Evolutionary conservation across 1,140 invertebrate genomes (phyloP), one percentile per base, ranked within the genome.

Genomic region (Arion vulgaris): DNA sequence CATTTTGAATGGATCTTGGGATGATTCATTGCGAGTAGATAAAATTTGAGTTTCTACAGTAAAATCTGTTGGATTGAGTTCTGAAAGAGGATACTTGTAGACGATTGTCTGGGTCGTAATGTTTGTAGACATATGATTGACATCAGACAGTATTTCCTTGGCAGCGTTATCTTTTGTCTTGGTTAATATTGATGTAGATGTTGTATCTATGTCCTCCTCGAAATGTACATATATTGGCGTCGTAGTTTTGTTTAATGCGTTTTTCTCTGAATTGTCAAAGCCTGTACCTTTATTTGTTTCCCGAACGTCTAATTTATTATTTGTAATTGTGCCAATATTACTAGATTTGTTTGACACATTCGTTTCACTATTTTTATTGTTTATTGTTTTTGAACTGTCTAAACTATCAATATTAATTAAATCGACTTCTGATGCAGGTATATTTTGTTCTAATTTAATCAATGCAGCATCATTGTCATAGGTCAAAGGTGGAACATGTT

Each of bases 1-100:
- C 76, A 78, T 23, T 34, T 78, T 34, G 45, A 78, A 78, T 28
- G 76, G 57, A 53, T 78, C 76, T 2, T n/a, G 19, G 23, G 5
- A 28, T 11, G 39, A 32, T 66, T 66, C 28, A 66, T 32, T 66
- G n/a, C 28, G 62, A 7, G 62, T 66, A 32, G 62, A 28, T 32
- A 23, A 2, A 7, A 23, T 5, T 13, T 66, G 17, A 66, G 62
- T 66, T 32, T 32, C n/a, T 7, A 28, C 5, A 7, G 62, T 66
- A 7, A 66, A 11, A 32, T 66, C 19, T 28, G 17, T 32, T 32
- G 62, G 62, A 66, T 5, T 32, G 28, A 4, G 5, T 17, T 32
- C 62, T 66, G 62, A 23, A 1, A 2, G n/a, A 23, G 17, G 28
- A 11, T 66, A 15, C 5, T 4, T 32, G 62, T 28, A 7, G n/a